Percentiles rank a stretch among this genome's conserved stretches.
Conservation (phyloP, 1,140 invertebrate genomes). For the Onthophagus taurus region DNA sequence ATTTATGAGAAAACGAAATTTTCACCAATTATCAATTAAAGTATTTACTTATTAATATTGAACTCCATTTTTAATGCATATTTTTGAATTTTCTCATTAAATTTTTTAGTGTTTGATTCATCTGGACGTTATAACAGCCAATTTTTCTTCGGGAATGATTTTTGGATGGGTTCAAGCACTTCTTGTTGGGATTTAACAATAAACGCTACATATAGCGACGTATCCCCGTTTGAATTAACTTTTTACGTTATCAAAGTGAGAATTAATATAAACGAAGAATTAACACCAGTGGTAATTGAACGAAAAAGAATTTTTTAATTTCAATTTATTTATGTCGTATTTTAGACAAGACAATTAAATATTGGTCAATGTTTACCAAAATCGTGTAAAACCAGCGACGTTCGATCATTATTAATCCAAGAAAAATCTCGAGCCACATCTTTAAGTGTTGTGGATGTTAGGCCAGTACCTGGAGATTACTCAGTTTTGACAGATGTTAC, state of each 20-base stretch:
- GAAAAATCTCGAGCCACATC: conserved; percentile 36
- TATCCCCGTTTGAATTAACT: conserved; percentile 49
- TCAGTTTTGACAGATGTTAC: conserved; percentile 55
- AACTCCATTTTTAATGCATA: too few species aligned
- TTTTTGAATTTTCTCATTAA: conserved; percentile 17
- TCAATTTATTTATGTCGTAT: conserved; percentile 15
- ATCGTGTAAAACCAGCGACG: conserved; percentile 51
- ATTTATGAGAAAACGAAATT: too few species aligned
- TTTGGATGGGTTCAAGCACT: conserved; percentile 66
- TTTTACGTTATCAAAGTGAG: conserved; percentile 59
- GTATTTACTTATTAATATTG: too few species aligned
- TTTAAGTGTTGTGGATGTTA: conserved; percentile 50
- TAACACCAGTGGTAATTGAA: conserved; percentile 52
- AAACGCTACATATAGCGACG: conserved; percentile 38
- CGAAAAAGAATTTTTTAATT: background rate
- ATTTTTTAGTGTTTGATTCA: conserved; percentile 63
- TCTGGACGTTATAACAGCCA: conserved; percentile 73
- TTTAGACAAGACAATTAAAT: conserved; percentile 53
- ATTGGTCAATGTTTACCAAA: conserved; percentile 64
- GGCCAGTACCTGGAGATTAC: conserved; percentile 62
- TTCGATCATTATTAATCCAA: conserved; percentile 48
- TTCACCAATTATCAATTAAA: too few species aligned
- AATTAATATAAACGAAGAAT: conserved; percentile 47
- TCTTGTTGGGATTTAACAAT: conserved; percentile 52
- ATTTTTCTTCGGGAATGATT: conserved; percentile 72